These are phyloP conservation scores for Lophura nycthemera DNA, from an alignment of 2,113 vertebrate genomes.

Conservation along the genomic window DNA sequence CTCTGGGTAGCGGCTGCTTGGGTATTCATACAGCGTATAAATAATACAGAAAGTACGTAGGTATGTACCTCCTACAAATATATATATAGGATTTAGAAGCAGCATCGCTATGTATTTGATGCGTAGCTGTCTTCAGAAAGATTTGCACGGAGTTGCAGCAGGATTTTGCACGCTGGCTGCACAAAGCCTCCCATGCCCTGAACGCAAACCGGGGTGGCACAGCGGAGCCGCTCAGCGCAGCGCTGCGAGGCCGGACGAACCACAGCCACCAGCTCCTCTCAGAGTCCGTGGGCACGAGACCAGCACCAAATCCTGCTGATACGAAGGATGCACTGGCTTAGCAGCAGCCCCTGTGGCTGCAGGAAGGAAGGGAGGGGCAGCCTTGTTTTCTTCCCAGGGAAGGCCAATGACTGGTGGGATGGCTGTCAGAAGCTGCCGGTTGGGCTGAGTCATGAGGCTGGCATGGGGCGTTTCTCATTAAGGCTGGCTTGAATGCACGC, in stretches of 20 bases:
- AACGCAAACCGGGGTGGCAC: accelerated
- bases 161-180: not conserved
- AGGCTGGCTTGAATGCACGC: not conserved
- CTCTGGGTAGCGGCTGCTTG: constrained; percentile 2
- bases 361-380: constrained; percentile 67
- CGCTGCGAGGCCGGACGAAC: accelerated
- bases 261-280: not conserved
- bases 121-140: not conserved
- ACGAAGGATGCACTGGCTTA: not conserved
- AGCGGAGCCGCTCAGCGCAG: not conserved
- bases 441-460: constrained; percentile 51
- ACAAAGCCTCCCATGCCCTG: not conserved
- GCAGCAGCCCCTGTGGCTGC: not conserved
- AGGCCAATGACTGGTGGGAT: not conserved
- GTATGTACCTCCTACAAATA: not conserved
- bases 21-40: constrained; percentile 17
- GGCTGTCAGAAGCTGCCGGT: constrained; percentile 1
- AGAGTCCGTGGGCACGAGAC: not conserved
- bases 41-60: not conserved
- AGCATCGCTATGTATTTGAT: not conserved
- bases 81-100: not conserved
- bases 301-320: not conserved
- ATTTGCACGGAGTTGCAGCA: not conserved
- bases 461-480: constrained; percentile 40
- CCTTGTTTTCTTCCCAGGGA: constrained; percentile 42